Conservation (phyloP, 1,140 invertebrate genomes). For the Euwallacea similis region DNA sequence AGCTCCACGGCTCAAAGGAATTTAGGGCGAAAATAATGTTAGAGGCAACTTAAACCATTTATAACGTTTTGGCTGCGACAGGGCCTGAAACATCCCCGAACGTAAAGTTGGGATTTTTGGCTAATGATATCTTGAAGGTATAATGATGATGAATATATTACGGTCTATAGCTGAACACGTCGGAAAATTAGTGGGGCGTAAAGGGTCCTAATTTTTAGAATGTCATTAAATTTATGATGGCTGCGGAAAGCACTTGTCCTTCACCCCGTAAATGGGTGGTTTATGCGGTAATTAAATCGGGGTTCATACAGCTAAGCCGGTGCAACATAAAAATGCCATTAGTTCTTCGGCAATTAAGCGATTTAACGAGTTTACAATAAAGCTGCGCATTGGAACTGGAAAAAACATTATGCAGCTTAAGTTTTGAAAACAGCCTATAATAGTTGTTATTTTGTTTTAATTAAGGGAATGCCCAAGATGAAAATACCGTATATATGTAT, state of each 20-base stretch:
- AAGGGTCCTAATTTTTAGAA: not conserved
- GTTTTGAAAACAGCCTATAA: no score
- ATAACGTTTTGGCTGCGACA: not conserved
- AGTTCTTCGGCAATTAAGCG: not conserved
- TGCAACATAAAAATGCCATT: slow-evolving; percentile 20
- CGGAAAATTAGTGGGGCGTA: not conserved
- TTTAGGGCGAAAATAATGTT: not conserved
- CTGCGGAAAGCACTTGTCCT: not conserved
- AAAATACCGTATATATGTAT: no score
- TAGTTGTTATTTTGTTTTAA: no score
- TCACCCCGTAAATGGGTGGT: not conserved
- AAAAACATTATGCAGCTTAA: no score
- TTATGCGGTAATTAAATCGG: slow-evolving; percentile 1
- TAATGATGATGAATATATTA: not conserved
- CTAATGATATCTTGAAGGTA: not conserved
- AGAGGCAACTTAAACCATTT: not conserved
- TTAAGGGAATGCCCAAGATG: no score
- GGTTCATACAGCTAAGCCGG: not conserved
- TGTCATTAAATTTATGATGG: slow-evolving; percentile 12
- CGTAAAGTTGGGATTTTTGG: not conserved
- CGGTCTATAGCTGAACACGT: not conserved
- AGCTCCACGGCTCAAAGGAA: not conserved
- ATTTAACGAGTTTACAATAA: not conserved
- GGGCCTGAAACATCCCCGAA: not conserved
- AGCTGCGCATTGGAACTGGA: no score